Percentiles rank a stretch among this genome's conserved stretches.
These are phyloP conservation scores for Parnassius mnemosyne DNA, from an alignment of 2,888 invertebrate genomes.

Conservation along the genomic window DNA sequence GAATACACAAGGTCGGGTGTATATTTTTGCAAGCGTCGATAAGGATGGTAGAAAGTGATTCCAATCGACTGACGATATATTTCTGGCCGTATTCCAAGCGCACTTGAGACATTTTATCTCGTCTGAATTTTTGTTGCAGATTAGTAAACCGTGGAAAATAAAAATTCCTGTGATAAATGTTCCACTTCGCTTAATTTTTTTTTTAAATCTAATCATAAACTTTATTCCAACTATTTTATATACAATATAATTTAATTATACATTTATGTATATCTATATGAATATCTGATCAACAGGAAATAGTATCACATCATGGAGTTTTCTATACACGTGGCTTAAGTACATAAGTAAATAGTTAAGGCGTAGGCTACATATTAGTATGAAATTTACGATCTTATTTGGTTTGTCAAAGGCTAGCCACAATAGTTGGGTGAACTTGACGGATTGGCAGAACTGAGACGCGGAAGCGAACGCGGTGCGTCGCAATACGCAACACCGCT, in stretches of 20 bases:
- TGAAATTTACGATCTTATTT: constrained; percentile 3
- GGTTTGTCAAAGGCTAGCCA: neutral
- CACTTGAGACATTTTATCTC: constrained; percentile 32
- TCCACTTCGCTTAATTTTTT: neutral
- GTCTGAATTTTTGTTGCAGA: constrained; percentile 13
- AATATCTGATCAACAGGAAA: too few species aligned
- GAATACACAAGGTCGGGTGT: constrained; percentile 68
- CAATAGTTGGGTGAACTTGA: constrained; percentile 6
- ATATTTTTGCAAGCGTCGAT: constrained; percentile 66
- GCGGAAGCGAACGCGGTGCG: constrained; percentile 34
- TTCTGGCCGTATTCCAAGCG: constrained; percentile 62
- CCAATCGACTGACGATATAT: constrained; percentile 53
- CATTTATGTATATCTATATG: too few species aligned
- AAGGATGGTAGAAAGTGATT: constrained; percentile 73
- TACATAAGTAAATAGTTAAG: neutral
- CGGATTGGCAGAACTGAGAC: constrained; percentile 14
- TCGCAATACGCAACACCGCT: constrained; percentile 36
- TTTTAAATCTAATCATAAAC: neutral
- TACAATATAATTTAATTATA: too few species aligned
- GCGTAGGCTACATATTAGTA: constrained; percentile 2
- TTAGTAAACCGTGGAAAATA: neutral
- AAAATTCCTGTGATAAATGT: neutral
- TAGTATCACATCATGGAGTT: too few species aligned
- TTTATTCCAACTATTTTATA: too few species aligned
- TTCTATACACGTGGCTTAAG: too few species aligned